Evolutionary conservation across 1,140 invertebrate genomes (phyloP).

Genomic region (Adelges cooleyi): DNA sequence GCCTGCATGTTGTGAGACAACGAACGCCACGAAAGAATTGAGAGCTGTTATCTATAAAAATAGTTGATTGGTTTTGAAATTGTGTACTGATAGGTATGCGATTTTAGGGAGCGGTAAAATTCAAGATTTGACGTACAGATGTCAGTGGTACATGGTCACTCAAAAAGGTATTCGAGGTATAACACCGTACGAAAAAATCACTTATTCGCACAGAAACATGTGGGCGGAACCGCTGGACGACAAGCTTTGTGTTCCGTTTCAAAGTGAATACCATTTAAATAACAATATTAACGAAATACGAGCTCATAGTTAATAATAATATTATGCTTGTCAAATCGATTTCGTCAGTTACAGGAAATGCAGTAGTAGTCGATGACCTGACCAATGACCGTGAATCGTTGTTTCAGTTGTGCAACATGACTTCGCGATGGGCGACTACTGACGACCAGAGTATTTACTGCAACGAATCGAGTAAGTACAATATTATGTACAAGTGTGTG

Average conservation of each 20-base stretch:
- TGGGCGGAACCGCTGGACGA: constrained; percentile 35
- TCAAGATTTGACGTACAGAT: constrained; percentile 46
- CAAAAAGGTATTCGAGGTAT: constrained; percentile 47
- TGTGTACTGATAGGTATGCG: too few species aligned
- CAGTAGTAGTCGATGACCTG: background rate
- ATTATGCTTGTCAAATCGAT: too few species aligned
- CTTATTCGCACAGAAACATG: constrained; percentile 34
- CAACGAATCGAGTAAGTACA: too few species aligned
- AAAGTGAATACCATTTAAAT: constrained; percentile 33
- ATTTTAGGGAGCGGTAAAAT: constrained; percentile 42
- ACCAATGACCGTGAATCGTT: background rate
- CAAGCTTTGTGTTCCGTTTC: constrained; percentile 34
- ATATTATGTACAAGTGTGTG: too few species aligned
- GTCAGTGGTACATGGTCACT: constrained; percentile 47
- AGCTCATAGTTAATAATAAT: too few species aligned
- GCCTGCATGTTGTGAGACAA: too few species aligned
- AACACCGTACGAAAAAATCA: constrained; percentile 43
- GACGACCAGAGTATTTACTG: too few species aligned
- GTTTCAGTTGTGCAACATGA: background rate
- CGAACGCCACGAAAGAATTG: too few species aligned
- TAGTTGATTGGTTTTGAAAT: too few species aligned
- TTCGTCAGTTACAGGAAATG: constrained; percentile 4
- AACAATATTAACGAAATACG: background rate
- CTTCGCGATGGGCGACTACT: too few species aligned
- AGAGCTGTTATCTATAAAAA: too few species aligned